These are phyloP conservation scores for Chaunax sp. DNA, from an alignment of 2,797 vertebrate genomes.

Conservation along the genomic window DNA sequence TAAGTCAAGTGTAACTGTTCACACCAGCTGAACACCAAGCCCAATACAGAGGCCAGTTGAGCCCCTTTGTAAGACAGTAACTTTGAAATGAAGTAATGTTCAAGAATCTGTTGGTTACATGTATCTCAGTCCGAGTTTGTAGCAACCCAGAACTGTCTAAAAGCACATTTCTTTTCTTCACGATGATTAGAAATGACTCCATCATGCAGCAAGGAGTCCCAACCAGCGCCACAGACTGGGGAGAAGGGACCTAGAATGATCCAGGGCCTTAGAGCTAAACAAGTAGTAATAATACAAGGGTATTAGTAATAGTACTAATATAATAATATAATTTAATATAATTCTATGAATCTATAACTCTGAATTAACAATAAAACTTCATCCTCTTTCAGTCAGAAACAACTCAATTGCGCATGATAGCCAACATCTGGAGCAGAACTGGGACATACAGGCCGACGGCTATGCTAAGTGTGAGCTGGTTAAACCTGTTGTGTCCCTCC, in stretches of 20 bases:
- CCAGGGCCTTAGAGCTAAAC: too few species aligned
- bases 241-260: too few species aligned
- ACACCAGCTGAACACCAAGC: constrained; percentile 12
- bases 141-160: background rate
- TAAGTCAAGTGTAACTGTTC: constrained; percentile 34
- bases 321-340: too few species aligned
- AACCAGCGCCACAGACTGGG: too few species aligned
- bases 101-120: background rate
- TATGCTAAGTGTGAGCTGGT: background rate
- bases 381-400: background rate
- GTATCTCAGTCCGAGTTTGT: too few species aligned
- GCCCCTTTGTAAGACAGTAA: too few species aligned
- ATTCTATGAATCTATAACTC: too few species aligned
- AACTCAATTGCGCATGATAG: background rate
- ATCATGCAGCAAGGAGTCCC: too few species aligned
- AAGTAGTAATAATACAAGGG: too few species aligned
- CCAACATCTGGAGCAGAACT: background rate
- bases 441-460: background rate
- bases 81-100: background rate
- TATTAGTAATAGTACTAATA: too few species aligned
- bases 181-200: too few species aligned
- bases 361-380: too few species aligned
- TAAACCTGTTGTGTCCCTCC: background rate
- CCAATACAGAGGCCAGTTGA: constrained; percentile 22
- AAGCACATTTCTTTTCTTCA: constrained; percentile 1